Conservation (phyloP, 2,797 vertebrate species). For the Epinephelus awoara region DNA sequence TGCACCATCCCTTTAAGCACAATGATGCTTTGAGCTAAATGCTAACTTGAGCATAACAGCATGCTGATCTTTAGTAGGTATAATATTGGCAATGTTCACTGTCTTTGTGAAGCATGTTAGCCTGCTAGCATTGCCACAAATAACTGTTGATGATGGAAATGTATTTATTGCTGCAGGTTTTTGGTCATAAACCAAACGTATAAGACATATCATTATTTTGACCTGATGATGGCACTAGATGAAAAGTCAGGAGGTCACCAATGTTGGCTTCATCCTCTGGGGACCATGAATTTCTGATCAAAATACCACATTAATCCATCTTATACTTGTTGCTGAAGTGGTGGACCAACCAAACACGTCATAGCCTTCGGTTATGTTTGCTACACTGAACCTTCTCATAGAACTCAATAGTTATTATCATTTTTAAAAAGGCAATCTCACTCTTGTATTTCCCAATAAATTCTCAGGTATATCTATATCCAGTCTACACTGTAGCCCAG, state of each 20-base stretch:
- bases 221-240: too few relatives aligned
- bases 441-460: background rate
- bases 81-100: background rate
- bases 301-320: background rate
- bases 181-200: background rate
- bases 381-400: background rate
- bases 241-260: background rate
- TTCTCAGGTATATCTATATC: too few relatives aligned
- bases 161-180: background rate
- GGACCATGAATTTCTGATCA: background rate
- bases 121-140: background rate
- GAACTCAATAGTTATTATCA: background rate
- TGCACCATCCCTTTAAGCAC: too few relatives aligned
- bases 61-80: background rate
- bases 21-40: too few relatives aligned
- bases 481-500: background rate
- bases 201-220: too few relatives aligned
- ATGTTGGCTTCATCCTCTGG: background rate
- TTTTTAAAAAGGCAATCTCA: too few relatives aligned
- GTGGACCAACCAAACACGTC: background rate
- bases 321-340: too few relatives aligned
- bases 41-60: too few relatives aligned
- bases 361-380: background rate
- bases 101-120: slow-evolving; percentile 1
- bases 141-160: background rate